Conservation (phyloP, 2,888 invertebrate species). For the Belgica antarctica region DNA sequence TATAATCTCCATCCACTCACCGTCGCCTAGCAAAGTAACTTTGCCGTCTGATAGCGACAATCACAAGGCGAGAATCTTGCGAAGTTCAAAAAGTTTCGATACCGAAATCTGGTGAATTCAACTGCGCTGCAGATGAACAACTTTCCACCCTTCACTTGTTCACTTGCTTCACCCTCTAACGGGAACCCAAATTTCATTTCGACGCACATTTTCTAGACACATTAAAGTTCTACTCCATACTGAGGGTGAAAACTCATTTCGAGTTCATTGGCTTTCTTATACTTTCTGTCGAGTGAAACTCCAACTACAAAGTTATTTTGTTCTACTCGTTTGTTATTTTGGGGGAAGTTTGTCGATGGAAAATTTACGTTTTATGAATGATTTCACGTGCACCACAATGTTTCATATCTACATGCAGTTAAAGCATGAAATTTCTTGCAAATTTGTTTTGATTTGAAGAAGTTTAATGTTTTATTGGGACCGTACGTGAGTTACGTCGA, state of each 20-base stretch:
- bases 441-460: not conserved
- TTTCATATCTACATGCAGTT: not conserved
- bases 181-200: not conserved
- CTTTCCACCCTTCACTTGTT: conserved; percentile 1
- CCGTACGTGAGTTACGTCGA: too few relatives aligned
- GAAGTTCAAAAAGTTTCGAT: conserved; percentile 54
- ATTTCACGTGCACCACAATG: conserved; percentile 7
- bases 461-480: too few relatives aligned
- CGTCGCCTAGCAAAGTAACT: conserved; percentile 61
- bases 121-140: not conserved
- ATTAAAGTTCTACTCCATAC: not conserved
- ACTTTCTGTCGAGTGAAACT: not conserved
- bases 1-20: conserved; percentile 52
- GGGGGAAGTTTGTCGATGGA: not conserved
- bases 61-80: conserved; percentile 64
- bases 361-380: not conserved
- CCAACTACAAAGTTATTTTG: not conserved
- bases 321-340: not conserved
- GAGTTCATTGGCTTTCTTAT: conserved; percentile 28
- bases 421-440: not conserved
- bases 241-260: conserved; percentile 11
- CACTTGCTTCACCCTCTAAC: not conserved
- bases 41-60: conserved; percentile 62
- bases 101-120: conserved; percentile 73
- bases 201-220: conserved; percentile 18